Evolutionary conservation across 2,797 vertebrate genomes (phyloP).

Genomic region (Lindbergichthys nudifrons): DNA sequence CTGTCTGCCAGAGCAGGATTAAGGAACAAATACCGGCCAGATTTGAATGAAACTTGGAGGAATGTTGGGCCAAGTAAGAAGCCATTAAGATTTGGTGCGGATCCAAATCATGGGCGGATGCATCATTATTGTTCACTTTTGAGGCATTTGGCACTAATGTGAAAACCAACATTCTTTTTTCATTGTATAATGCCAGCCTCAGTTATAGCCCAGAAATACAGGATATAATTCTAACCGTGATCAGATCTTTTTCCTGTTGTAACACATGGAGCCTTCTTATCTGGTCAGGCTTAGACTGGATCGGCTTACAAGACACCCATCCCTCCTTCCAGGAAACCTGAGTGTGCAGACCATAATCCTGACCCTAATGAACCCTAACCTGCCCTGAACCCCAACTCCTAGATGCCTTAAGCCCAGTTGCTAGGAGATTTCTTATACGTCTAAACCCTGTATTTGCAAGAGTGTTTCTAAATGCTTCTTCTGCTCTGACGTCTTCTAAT

Average conservation of each 20-base stretch:
- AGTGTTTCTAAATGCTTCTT: slow-evolving; percentile 1
- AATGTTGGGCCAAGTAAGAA: too few species aligned
- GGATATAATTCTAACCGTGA: not conserved
- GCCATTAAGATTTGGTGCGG: too few species aligned
- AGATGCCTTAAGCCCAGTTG: not conserved
- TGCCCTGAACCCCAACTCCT: slow-evolving; percentile 31
- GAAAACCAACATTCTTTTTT: not conserved
- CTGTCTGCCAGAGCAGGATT: too few species aligned
- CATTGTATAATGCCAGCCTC: not conserved
- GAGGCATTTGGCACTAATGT: not conserved
- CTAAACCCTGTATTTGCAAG: not conserved
- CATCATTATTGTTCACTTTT: too few species aligned
- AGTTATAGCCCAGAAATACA: not conserved
- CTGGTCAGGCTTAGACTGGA: slow-evolving; percentile 8
- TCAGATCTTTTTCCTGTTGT: not conserved
- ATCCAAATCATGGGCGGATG: too few species aligned
- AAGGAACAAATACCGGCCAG: too few species aligned
- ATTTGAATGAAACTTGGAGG: too few species aligned
- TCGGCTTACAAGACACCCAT: slow-evolving; percentile 25
- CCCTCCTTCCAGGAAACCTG: slow-evolving; percentile 14
- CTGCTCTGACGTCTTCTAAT: slow-evolving; percentile 13
- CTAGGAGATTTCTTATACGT: not conserved
- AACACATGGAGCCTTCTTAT: not conserved
- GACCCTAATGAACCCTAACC: slow-evolving; percentile 32
- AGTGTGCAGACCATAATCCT: slow-evolving; percentile 43